Evolutionary conservation across 1,140 invertebrate genomes (phyloP), one percentile per base, ranked within the genome.

Genomic region (Drosophila busckii): DNA sequence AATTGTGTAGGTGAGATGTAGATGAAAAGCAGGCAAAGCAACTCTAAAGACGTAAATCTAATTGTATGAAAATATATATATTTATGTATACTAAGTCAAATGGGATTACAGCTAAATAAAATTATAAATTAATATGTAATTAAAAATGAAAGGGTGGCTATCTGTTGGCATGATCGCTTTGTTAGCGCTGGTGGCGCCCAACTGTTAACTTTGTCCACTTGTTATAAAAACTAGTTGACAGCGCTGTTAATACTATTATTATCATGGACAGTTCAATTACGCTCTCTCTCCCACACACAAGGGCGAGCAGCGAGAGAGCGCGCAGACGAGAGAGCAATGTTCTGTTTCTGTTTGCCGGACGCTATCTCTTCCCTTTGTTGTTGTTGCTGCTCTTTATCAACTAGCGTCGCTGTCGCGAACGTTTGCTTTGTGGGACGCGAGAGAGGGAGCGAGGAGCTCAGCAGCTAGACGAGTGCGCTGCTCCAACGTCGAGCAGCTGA

Each of bases 21-120:
- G 42, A 78, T 64, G 56, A 68, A 67, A 80, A 55, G 75, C 73
- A 78, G 68, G 71, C 71, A 78, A 46, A 73, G 73, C 59, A 78
- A 78, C 73, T 73, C 61, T 68, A 65, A 78, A 78, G 75, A 78
- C 73, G 73, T 78, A 78, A 78, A 80, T 80, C 53, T 80, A 82
- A 78, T 80, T 80, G 54, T 82, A 78, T 80, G 73, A 61, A 73
- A 75, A 67, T 62, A 71, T 38, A 70, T 69, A 56, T 75, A 69
- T 75, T 64, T 75, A 69, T 73, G 38, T 80, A 78, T 41, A 55
- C 68, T 78, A 78, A 78, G 73, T 78, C 58, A 69, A 78, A 80
- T 60, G 73, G 73, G 68, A 78, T 80, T 82, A 56, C 44, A 62
- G 48, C 80, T 78, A 82, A 78, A 78, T 78, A 80, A 78, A 78